A percentile compares a stretch with the other conserved stretches of the same genome.
These are phyloP conservation scores for Nasonia giraulti DNA, from an alignment of 1,140 invertebrate species.

Conservation along the genomic window DNA sequence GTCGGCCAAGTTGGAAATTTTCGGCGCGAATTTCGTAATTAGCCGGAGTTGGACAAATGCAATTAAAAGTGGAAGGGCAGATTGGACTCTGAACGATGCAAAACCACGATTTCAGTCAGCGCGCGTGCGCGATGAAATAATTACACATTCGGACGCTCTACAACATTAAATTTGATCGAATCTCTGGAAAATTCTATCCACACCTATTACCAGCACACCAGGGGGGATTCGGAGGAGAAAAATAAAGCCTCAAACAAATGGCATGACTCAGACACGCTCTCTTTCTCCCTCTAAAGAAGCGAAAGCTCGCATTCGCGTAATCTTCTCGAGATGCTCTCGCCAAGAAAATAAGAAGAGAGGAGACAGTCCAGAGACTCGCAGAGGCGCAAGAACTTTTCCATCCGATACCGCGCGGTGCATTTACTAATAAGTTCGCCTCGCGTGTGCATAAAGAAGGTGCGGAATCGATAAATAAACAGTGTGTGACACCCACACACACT, in stretches of 20 bases:
- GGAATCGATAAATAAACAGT: neutral
- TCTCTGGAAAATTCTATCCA: neutral
- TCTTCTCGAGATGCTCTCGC: neutral
- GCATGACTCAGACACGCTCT: neutral
- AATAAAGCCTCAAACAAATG: slow-evolving; percentile 16
- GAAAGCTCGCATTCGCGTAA: slow-evolving; percentile 17
- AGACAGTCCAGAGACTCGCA: neutral
- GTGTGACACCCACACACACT: neutral
- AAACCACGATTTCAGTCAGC: neutral
- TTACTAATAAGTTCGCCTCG: slow-evolving; percentile 45
- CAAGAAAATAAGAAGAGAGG: slow-evolving; percentile 17
- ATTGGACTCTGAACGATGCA: neutral
- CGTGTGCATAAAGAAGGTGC: slow-evolving; percentile 12
- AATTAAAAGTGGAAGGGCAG: neutral
- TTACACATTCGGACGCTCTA: no score
- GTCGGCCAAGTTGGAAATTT: neutral
- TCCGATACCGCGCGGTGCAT: slow-evolving; percentile 17
- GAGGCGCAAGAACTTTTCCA: slow-evolving; percentile 20
- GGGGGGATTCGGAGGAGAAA: neutral
- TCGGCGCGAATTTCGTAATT: no score
- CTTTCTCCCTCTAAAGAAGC: neutral
- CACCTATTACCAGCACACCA: neutral
- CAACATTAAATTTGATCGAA: neutral
- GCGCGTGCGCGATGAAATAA: no score
- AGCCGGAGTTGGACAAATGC: neutral